These are phyloP conservation scores for Musca vetustissima DNA, from an alignment of 1,140 invertebrate species.

Conservation along the genomic window DNA sequence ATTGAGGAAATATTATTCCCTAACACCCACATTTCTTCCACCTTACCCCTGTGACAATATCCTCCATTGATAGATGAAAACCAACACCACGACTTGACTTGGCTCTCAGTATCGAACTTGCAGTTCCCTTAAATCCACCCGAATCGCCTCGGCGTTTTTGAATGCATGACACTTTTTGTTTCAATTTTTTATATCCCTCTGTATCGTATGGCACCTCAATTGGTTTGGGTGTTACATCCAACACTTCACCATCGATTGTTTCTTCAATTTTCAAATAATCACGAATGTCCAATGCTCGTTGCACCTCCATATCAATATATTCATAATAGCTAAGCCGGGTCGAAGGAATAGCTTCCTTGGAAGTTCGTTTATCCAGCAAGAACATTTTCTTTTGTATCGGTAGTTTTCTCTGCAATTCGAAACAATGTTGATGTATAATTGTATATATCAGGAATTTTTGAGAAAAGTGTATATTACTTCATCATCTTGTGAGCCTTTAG, in stretches of 20 bases:
- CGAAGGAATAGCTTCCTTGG: not conserved
- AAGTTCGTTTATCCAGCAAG: not conserved
- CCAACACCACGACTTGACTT: conserved; percentile 9
- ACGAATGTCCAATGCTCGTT: not conserved
- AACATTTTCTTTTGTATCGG: not conserved
- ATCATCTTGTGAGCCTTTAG: too few species aligned
- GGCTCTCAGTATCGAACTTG: not conserved
- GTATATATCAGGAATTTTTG: too few species aligned
- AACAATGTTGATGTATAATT: too few species aligned
- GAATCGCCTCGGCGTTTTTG: not conserved
- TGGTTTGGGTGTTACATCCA: conserved; percentile 20
- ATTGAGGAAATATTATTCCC: too few species aligned
- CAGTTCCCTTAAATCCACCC: not conserved
- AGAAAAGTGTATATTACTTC: too few species aligned
- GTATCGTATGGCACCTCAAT: not conserved
- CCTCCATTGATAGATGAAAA: conserved; percentile 11
- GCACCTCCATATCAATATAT: not conserved
- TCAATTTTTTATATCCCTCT: not conserved
- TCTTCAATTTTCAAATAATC: not conserved
- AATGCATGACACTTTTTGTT: not conserved
- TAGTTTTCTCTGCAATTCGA: too few species aligned
- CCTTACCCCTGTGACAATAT: conserved; percentile 18
- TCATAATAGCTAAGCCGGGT: not conserved
- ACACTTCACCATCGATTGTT: not conserved
- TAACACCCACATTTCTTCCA: too few species aligned